Evolutionary conservation across 2,797 vertebrate genomes (phyloP), one percentile per base, ranked within the genome.

Genomic region (Sciaenops ocellatus): DNA sequence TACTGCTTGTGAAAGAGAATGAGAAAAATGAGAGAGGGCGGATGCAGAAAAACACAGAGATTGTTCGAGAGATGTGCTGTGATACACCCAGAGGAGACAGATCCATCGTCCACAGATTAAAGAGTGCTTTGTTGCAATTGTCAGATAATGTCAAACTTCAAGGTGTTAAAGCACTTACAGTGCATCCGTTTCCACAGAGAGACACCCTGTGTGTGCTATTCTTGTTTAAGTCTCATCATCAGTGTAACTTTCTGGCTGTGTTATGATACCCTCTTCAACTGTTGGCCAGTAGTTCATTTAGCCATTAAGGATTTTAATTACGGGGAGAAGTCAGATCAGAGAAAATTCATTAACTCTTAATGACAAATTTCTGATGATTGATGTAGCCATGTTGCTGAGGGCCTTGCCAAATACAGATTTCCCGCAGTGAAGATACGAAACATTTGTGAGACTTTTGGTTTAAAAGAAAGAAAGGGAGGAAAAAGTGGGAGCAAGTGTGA

Each of bases 301-400:
- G 80, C 61, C 74, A 80, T 88, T 79, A 85, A 85, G 54, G 62
- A 65, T 79, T 74, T 68, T 87, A 80, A 87, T 88, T 79, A 89
- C 77, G 77, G 24, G 66, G 87, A 73, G 62, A 71, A 88, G 76
- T 78, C 81, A 61, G 69, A 78, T 69, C 46, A 67, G 68, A 85
- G 78, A 80, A 85, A 85, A 82, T 86, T 86, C 87, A 88, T 86
- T 79, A 86, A 83, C 46, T 59, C 67, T 65, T 76, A 80, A 81
- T 78, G 63, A 73, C 64, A 64, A 46, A 30, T 73, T 76, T 73
- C 64, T 79, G 59, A 50, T 84, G 82, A 86, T 82, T 76, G 84
- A 88, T 88, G 50, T 62, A 42, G 70, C 22, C 22, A 3, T 56
- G 69, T 46, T 63, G 82, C 70, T 67, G 51, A 82, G 48, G 54